Base-by-base conservation (phyloP, 2,797 vertebrate species). In the Anas flavirostris region DNA sequence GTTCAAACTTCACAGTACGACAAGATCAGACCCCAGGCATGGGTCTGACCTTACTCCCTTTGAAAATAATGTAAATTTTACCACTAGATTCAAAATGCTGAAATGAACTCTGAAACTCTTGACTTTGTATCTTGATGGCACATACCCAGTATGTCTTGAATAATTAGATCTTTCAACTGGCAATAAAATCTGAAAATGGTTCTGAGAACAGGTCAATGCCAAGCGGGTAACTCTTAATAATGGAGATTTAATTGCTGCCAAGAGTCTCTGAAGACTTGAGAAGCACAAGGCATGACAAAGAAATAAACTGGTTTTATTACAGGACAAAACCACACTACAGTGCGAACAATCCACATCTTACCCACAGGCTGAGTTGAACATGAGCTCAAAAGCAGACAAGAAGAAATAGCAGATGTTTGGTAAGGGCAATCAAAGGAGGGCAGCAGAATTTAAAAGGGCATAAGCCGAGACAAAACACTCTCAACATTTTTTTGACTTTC, bases 351-450 rank as follows among this genome's bases (percentile, higher is more conserved):
- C 60, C 16, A 7, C 8, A 59, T 39, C 16, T 43, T 46, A 41
- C 29, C 35, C 0, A 0, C 16, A 58, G 10, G 6, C 2, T 5
- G 2, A 37, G 53, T 16, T 74, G n/a, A 92, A 70, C 5, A n/a
- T 5, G 3, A 31, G 11, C 56, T 84, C 86, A 55, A 75, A 78
- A 78, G 18, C 14, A 39, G 15, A 12, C 16, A n/a, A 10, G 44
- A 67, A 83, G 8, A 78, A 82, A 74, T 5, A 74, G n/a, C 0
- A 91, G 9, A 8, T 59, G 35, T 5, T 31, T 86, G 29, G 5
- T 66, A 91, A 76, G 1, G 25, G 5, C 14, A 79, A 31, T 25
- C 52, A 77, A 70, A 93, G 31, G 8, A 69, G 46, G 35, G 28
- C 15, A 82, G 15, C 2, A 59, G 6, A 56, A 43, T 63, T 76